Evolutionary conservation across 2,797 vertebrate species (phyloP).

Genomic region (Esox masquinongy): DNA sequence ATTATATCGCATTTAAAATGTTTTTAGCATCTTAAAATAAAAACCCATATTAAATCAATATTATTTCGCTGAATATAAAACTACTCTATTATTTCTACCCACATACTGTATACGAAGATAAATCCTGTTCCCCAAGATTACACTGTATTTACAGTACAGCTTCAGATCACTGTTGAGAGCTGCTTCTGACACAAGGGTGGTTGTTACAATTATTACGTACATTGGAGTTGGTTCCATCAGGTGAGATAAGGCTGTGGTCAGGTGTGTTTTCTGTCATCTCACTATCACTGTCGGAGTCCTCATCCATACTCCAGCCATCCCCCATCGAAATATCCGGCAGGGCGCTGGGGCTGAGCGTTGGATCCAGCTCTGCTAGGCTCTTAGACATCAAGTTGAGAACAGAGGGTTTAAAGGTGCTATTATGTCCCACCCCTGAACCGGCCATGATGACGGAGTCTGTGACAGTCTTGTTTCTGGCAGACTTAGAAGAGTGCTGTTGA

Average conservation of each 20-base stretch:
- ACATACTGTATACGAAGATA: not conserved
- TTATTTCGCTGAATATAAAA: not conserved
- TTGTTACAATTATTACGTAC: slow-evolving; percentile 51
- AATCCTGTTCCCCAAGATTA: not conserved
- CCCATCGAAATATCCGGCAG: slow-evolving; percentile 72
- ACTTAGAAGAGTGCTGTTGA: slow-evolving; percentile 53
- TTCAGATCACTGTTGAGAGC: not conserved
- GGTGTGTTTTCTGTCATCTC: slow-evolving; percentile 66
- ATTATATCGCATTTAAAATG: not conserved
- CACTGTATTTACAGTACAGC: not conserved
- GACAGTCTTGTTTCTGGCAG: slow-evolving; percentile 46
- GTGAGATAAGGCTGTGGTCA: slow-evolving; percentile 63
- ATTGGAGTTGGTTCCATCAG: slow-evolving; percentile 71
- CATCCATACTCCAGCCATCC: slow-evolving; percentile 74
- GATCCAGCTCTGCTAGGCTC: slow-evolving; percentile 71
- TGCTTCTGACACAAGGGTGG: not conserved
- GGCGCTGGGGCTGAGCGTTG: slow-evolving; percentile 68
- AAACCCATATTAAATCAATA: not conserved
- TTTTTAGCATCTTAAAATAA: not conserved
- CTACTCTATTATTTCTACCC: not conserved
- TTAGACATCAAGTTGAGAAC: slow-evolving; percentile 74
- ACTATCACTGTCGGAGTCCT: slow-evolving; percentile 75
- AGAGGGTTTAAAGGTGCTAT: slow-evolving; percentile 64
- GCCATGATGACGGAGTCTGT: slow-evolving; percentile 37
- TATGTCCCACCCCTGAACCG: slow-evolving; percentile 47